These are phyloP conservation scores for Hecatera dysodea DNA, from an alignment of 2,888 invertebrate species.

Conservation along the genomic window DNA sequence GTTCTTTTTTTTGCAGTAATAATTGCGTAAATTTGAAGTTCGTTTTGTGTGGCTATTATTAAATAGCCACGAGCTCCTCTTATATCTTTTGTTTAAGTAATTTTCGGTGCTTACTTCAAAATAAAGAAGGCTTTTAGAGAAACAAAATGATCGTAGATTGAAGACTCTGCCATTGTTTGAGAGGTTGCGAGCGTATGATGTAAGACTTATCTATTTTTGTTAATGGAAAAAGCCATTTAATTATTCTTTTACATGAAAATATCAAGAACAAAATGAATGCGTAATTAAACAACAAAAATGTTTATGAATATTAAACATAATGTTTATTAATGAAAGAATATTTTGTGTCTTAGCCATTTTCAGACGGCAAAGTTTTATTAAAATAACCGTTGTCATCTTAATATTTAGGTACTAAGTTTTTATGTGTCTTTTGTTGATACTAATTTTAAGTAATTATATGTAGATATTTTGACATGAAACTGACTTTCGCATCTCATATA, in stretches of 20 bases:
- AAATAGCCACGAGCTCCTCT: too few relatives aligned
- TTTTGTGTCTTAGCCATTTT: not conserved
- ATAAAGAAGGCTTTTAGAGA: too few relatives aligned
- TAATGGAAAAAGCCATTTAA: constrained; percentile 36
- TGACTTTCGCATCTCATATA: too few relatives aligned
- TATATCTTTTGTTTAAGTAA: too few relatives aligned
- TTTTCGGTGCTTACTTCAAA: too few relatives aligned
- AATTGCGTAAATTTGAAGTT: too few relatives aligned
- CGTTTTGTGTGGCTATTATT: too few relatives aligned
- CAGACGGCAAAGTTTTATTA: not conserved
- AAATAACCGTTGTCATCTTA: not conserved
- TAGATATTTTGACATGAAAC: too few relatives aligned
- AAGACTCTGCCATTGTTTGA: not conserved
- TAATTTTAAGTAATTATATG: too few relatives aligned
- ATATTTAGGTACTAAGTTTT: not conserved
- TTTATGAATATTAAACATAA: constrained; percentile 5
- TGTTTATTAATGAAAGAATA: constrained; percentile 27
- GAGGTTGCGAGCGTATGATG: not conserved
- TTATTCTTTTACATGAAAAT: constrained; percentile 22
- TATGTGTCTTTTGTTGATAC: too few relatives aligned
- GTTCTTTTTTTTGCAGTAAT: too few relatives aligned
- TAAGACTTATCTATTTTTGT: constrained; percentile 15
- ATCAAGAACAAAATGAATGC: not conserved
- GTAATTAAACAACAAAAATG: constrained; percentile 1
- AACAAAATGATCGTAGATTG: not conserved